Percentiles rank a stretch among this genome's conserved stretches.
These are phyloP conservation scores for Pycnonotus jocosus DNA, from an alignment of 2,113 vertebrate species.

Conservation along the genomic window DNA sequence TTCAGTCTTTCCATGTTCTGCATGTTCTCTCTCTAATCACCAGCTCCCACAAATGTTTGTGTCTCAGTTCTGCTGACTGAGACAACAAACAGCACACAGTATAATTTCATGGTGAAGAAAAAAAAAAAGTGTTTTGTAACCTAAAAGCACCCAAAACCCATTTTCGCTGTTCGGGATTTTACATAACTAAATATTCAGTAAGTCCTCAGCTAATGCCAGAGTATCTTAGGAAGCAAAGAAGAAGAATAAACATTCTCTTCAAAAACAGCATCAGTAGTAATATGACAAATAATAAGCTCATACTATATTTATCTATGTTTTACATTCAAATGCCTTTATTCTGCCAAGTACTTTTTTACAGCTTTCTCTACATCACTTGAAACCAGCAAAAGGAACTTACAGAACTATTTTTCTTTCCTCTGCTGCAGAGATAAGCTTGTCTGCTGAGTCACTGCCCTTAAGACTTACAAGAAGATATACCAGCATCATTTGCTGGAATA, in stretches of 20 bases:
- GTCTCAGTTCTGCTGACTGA: slow-evolving; percentile 11
- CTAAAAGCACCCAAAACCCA: background rate
- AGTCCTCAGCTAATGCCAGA: background rate
- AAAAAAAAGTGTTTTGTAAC: background rate
- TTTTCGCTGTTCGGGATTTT: background rate
- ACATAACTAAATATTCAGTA: slow-evolving; percentile 13
- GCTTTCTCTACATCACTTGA: background rate
- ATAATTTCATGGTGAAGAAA: background rate
- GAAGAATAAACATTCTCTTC: background rate
- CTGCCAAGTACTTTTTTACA: background rate
- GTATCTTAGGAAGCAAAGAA: background rate
- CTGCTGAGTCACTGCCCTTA: slow-evolving; percentile 20
- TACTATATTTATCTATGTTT: background rate
- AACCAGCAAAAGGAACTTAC: background rate
- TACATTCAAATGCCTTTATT: background rate
- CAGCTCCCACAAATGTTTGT: background rate
- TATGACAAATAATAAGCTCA: background rate
- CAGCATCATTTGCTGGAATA: background rate
- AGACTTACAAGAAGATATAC: background rate
- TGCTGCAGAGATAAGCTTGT: background rate
- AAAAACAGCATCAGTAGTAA: background rate
- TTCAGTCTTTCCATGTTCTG: background rate
- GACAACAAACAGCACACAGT: background rate
- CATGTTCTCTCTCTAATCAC: background rate
- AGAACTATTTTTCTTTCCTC: background rate